These are phyloP conservation scores for Scaptomyza reducta DNA, from an alignment of 2,888 invertebrate genomes.

Conservation along the genomic window DNA sequence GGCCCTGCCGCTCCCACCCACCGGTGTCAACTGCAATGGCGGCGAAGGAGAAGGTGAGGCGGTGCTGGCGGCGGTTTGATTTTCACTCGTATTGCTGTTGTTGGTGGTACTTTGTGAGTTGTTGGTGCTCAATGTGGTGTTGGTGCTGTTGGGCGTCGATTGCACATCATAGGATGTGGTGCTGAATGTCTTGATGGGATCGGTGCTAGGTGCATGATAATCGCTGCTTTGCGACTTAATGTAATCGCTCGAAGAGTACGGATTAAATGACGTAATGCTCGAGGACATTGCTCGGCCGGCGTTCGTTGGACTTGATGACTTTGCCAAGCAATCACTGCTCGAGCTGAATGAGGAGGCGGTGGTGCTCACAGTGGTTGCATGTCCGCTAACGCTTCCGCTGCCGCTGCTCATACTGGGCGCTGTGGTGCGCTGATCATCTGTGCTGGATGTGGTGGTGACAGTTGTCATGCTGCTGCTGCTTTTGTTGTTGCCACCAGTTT, in stretches of 20 bases:
- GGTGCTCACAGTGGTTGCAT: conserved; percentile 54
- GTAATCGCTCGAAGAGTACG: conserved; percentile 84
- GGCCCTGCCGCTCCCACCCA: conserved; percentile 58
- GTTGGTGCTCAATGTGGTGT: conserved; percentile 76
- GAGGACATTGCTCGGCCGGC: conserved; percentile 82
- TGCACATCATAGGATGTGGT: conserved; percentile 84
- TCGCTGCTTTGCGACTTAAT: conserved; percentile 84
- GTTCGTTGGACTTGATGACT: conserved; percentile 82
- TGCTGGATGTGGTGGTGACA: conserved; percentile 36
- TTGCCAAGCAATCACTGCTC: conserved; percentile 83
- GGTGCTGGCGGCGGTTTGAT: conserved; percentile 37
- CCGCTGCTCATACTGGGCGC: conserved; percentile 73
- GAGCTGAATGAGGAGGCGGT: conserved; percentile 82
- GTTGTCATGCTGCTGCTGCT: conserved; percentile 19
- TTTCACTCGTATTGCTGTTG: conserved; percentile 43
- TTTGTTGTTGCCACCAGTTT: conserved; percentile 14
- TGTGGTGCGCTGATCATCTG: conserved; percentile 72
- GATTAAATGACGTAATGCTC: conserved; percentile 84
- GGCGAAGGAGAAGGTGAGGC: conserved; percentile 72
- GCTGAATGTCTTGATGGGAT: conserved; percentile 84
- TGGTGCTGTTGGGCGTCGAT: conserved; percentile 80
- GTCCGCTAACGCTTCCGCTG: conserved; percentile 53
- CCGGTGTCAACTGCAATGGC: conserved; percentile 79
- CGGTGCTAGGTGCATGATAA: conserved; percentile 83
- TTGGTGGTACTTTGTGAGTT: conserved; percentile 46